A percentile compares a stretch with the other conserved stretches of the same genome.
These are phyloP conservation scores for Saxicola maurus DNA, from an alignment of 2,797 vertebrate species.

Conservation along the genomic window DNA sequence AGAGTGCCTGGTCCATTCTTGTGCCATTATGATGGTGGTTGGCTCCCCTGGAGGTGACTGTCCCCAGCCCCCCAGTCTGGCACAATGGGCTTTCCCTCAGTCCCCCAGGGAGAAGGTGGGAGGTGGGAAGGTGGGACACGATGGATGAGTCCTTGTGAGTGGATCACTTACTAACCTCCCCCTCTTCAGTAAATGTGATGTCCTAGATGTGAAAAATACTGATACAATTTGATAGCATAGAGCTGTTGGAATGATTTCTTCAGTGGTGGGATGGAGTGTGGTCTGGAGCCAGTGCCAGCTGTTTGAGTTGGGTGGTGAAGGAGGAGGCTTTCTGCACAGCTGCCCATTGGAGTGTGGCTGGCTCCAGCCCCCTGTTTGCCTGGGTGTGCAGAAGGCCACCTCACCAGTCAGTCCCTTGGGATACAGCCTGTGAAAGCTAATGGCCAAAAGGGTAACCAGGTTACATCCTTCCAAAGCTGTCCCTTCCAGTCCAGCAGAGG, in stretches of 20 bases:
- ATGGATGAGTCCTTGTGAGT: background rate
- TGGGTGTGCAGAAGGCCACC: background rate
- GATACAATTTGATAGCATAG: background rate
- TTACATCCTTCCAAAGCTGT: background rate
- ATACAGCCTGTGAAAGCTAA: background rate
- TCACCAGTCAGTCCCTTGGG: background rate
- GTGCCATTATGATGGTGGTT: background rate
- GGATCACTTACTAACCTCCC: background rate
- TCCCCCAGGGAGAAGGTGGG: background rate
- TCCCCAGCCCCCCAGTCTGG: background rate
- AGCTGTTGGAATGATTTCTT: background rate
- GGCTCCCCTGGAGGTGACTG: background rate
- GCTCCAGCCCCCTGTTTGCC: fast-evolving
- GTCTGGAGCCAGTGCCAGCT: background rate
- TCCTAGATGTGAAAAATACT: background rate
- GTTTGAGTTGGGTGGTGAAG: background rate
- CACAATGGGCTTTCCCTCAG: background rate
- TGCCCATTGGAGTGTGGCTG: fast-evolving
- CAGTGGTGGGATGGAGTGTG: fast-evolving
- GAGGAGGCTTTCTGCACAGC: background rate
- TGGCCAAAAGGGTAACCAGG: background rate
- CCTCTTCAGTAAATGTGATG: background rate
- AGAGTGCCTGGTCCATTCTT: background rate
- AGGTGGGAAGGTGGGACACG: background rate
- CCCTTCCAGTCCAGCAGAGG: background rate